phyloP scores from a whole-genome alignment of 2,797 vertebrate species.

The Pristis pectinata region DNA sequence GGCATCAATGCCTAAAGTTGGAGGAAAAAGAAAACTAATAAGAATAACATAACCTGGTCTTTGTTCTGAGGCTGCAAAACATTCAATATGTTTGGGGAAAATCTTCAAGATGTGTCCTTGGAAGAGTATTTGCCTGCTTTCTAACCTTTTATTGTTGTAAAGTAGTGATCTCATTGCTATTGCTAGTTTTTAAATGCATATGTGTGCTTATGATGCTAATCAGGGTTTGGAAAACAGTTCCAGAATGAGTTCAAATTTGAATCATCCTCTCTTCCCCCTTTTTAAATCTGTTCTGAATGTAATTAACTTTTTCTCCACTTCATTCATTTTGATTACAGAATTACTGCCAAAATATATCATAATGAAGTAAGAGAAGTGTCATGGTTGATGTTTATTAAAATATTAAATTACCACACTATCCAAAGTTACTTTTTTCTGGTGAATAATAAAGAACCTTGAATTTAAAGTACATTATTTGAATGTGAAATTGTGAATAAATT shows the following conservation, averaged over 20 bases:
- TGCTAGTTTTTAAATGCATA: background rate
- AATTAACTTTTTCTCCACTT: background rate
- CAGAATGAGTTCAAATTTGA: background rate
- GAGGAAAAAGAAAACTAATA: background rate
- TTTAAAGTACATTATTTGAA: background rate
- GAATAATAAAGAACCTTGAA: background rate
- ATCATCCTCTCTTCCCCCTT: background rate
- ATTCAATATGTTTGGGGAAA: background rate
- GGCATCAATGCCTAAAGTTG: background rate
- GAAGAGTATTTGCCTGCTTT: background rate
- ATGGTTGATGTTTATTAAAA: background rate
- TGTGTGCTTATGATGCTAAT: background rate
- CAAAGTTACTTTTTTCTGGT: background rate
- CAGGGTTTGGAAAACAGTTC: background rate
- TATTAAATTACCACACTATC: background rate
- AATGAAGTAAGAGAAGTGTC: background rate
- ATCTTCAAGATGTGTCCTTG: background rate
- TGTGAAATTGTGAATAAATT: background rate
- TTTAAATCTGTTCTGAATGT: background rate
- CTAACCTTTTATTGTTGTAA: background rate
- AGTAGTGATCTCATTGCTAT: background rate
- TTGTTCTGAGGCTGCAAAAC: background rate
- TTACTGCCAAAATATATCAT: background rate
- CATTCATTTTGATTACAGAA: background rate
- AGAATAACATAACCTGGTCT: background rate